Conservation (phyloP, 1,140 invertebrate species). For the Lucilia sericata region DNA sequence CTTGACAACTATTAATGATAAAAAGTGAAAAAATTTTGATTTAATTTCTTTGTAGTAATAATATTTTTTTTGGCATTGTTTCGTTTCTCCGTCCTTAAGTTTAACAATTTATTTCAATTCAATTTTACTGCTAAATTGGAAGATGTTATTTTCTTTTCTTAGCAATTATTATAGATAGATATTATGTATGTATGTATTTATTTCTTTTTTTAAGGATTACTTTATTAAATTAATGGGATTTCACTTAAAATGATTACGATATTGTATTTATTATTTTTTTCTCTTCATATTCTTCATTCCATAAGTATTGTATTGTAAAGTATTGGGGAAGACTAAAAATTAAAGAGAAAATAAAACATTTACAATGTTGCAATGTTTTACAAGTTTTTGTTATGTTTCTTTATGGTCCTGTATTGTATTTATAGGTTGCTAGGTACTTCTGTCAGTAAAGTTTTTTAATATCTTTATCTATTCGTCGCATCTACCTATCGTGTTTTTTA, state of each 20-base stretch:
- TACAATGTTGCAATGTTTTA: background rate
- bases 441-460: background rate
- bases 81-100: background rate
- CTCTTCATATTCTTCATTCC: background rate
- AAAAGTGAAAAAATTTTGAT: background rate
- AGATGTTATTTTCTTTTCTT: background rate
- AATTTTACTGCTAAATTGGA: background rate
- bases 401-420: background rate
- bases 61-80: background rate
- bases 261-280: background rate
- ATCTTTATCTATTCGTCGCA: background rate
- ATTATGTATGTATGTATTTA: too few relatives aligned
- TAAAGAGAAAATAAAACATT: background rate
- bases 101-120: background rate
- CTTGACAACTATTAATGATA: background rate
- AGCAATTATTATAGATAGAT: background rate
- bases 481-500: background rate
- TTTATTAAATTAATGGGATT: slow-evolving; percentile 28
- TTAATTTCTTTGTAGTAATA: background rate
- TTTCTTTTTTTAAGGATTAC: background rate
- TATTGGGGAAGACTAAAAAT: background rate
- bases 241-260: slow-evolving; percentile 16
- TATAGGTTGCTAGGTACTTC: background rate
- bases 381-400: background rate
- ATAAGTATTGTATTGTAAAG: slow-evolving; percentile 7